These are phyloP conservation scores for Aphaenogaster rudis DNA, from an alignment of 1,140 invertebrate species.

Conservation along the genomic window DNA sequence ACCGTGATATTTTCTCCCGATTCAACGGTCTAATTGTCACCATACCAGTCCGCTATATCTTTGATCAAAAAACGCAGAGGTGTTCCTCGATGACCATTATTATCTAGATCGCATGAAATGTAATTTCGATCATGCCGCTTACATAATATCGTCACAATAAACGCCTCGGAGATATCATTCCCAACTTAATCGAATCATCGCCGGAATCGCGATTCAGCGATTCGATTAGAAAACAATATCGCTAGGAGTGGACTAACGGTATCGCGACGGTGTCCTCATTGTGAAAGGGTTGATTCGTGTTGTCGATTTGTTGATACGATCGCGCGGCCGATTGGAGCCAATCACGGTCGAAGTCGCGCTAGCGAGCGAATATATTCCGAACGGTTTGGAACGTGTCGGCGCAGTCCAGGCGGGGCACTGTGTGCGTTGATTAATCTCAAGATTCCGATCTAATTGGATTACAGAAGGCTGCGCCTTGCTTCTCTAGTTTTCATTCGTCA, in stretches of 20 bases:
- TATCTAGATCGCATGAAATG: not conserved
- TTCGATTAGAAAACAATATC: slow-evolving; percentile 64
- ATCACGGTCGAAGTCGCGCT: slow-evolving; percentile 69
- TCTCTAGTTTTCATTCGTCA: slow-evolving; percentile 73
- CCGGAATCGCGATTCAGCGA: not conserved
- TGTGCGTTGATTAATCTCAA: slow-evolving; percentile 76
- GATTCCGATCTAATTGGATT: slow-evolving; percentile 83
- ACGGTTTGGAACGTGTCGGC: slow-evolving; percentile 63
- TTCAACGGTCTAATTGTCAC: slow-evolving; percentile 51
- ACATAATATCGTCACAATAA: not conserved
- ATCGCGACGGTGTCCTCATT: slow-evolving; percentile 18
- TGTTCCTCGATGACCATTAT: not conserved
- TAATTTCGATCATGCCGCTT: not conserved
- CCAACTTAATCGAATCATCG: slow-evolving; percentile 5
- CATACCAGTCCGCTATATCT: not conserved
- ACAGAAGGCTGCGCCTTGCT: slow-evolving; percentile 56
- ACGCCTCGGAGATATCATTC: not conserved
- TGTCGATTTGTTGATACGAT: slow-evolving; percentile 76
- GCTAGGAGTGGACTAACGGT: slow-evolving; percentile 69
- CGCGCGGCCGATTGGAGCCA: slow-evolving; percentile 65
- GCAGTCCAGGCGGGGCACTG: slow-evolving; percentile 21
- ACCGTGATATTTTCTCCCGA: not conserved
- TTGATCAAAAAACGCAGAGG: not conserved
- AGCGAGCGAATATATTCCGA: slow-evolving; percentile 3
- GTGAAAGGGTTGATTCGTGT: slow-evolving; percentile 72